Conservation (phyloP, 1,140 invertebrate species). For the Caenorhabditis remanei region DNA sequence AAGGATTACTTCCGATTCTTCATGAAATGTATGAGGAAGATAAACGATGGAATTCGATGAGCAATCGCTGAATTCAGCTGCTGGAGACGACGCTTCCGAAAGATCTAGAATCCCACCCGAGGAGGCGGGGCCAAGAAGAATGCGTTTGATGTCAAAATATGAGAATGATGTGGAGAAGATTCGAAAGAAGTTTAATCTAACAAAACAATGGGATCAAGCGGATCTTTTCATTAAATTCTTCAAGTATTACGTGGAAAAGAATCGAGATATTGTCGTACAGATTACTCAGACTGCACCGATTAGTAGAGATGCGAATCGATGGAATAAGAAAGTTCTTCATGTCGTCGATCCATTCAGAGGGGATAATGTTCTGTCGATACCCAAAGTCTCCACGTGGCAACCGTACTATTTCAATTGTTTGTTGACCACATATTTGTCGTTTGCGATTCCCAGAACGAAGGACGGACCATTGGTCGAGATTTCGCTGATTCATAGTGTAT, state of each 20-base stretch:
- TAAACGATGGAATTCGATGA: background rate
- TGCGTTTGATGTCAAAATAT: background rate
- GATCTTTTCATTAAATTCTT: slow-evolving; percentile 26
- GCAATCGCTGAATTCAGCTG: background rate
- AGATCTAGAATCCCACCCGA: background rate
- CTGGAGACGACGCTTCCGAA: background rate
- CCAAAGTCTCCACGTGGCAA: slow-evolving; percentile 40
- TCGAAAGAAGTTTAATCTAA: background rate
- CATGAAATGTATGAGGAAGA: background rate
- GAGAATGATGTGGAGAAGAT: slow-evolving; percentile 26
- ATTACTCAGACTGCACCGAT: background rate
- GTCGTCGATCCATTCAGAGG: slow-evolving; percentile 47
- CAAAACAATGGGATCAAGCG: background rate
- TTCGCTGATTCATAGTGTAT: slow-evolving; percentile 12
- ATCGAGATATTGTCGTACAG: background rate
- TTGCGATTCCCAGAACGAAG: slow-evolving; percentile 47
- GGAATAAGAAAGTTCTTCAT: slow-evolving; percentile 59
- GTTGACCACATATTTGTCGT: slow-evolving; percentile 14
- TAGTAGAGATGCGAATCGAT: background rate
- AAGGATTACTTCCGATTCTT: background rate
- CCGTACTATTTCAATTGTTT: slow-evolving; percentile 59
- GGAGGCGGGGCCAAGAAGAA: slow-evolving; percentile 23
- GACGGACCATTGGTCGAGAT: slow-evolving; percentile 38
- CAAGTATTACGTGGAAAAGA: slow-evolving; percentile 3
- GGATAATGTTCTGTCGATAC: slow-evolving; percentile 40